phyloP scores from a whole-genome alignment of 2,797 vertebrate species.

The Nyctalus aviator region DNA sequence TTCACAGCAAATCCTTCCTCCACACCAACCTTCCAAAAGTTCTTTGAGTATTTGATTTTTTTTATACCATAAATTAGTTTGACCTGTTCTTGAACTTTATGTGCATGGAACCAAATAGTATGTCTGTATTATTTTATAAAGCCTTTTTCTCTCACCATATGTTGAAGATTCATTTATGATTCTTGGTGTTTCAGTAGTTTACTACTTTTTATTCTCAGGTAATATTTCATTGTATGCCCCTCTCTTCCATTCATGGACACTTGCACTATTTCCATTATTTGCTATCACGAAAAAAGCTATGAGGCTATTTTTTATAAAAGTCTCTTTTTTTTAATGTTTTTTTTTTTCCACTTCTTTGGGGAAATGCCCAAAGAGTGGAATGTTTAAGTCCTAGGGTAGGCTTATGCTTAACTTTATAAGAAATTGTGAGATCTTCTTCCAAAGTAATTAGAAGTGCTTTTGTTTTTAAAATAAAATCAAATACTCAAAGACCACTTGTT shows the following conservation, averaged over 20 bases:
- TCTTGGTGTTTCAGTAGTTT: background rate
- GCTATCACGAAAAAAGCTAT: background rate
- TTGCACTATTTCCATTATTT: background rate
- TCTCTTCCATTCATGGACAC: background rate
- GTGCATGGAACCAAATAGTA: background rate
- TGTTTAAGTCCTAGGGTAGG: background rate
- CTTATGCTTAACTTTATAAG: slow-evolving; percentile 24
- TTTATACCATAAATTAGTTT: background rate
- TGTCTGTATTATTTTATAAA: background rate
- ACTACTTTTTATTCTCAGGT: background rate
- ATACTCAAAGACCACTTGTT: background rate
- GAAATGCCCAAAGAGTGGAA: background rate
- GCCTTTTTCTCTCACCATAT: background rate
- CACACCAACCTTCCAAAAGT: background rate
- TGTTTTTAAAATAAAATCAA: slow-evolving; percentile 46
- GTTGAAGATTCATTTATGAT: background rate
- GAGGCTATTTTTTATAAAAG: background rate
- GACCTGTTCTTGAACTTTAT: background rate
- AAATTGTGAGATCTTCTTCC: background rate
- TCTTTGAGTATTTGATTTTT: background rate
- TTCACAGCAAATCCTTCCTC: background rate
- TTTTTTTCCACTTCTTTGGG: background rate
- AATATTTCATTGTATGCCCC: background rate
- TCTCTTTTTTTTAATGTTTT: background rate
- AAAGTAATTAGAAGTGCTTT: background rate